These are phyloP conservation scores for Anguilla obscura DNA, from an alignment of 2,797 vertebrate genomes.

Conservation along the genomic window DNA sequence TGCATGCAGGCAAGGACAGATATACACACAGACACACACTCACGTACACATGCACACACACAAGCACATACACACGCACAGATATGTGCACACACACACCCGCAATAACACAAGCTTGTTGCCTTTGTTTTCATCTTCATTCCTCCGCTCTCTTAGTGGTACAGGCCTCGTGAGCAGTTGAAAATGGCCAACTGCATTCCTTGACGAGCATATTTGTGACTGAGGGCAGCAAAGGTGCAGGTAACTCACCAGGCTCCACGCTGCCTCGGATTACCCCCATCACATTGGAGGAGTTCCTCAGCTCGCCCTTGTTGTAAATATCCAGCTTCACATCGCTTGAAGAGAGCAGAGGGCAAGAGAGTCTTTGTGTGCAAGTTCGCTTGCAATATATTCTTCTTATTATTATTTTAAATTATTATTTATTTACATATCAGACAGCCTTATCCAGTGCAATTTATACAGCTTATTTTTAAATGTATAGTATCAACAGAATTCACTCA, in stretches of 20 bases:
- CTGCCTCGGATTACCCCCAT: conserved; percentile 86
- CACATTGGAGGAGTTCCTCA: conserved; percentile 81
- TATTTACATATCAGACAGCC: neutral
- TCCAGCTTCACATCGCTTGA: conserved; percentile 79
- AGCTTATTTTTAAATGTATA: neutral
- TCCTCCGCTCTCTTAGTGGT: neutral
- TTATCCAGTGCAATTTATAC: neutral
- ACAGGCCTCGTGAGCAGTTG: neutral
- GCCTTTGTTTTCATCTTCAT: neutral
- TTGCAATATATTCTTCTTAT: neutral
- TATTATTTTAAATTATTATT: neutral
- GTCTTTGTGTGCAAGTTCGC: neutral
- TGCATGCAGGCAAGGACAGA: neutral
- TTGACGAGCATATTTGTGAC: neutral
- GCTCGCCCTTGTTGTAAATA: conserved; percentile 66
- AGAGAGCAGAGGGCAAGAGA: conserved; percentile 19
- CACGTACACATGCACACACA: neutral
- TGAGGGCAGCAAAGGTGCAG: neutral
- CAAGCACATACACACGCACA: neutral
- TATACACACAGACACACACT: neutral
- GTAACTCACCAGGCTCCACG: conserved; percentile 79
- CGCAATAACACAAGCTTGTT: neutral
- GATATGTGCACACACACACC: conserved; percentile 19
- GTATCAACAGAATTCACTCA: neutral
- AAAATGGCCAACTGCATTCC: neutral